Evolutionary conservation across 2,888 invertebrate species (phyloP).

Genomic region (Microctonus aethiopoides): DNA sequence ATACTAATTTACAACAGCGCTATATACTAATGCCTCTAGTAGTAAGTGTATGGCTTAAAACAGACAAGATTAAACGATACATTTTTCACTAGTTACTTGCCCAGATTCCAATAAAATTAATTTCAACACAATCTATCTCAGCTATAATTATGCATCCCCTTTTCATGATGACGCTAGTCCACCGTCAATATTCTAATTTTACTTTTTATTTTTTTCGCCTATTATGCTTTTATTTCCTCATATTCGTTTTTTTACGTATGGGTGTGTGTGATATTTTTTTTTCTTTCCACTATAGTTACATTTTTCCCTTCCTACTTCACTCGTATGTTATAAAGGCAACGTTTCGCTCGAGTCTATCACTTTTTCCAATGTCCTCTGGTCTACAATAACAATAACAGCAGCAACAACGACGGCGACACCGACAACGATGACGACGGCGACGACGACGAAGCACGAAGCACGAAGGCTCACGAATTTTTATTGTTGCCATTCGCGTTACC

Average conservation of each 20-base stretch:
- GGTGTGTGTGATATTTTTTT: neutral
- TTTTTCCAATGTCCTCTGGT: conserved; percentile 31
- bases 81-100: no score
- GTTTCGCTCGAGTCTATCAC: conserved; percentile 39
- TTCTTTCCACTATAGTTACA: conserved; percentile 18
- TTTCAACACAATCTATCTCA: no score
- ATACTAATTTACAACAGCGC: no score
- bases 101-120: no score
- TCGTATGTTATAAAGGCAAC: conserved; percentile 3
- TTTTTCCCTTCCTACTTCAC: conserved; percentile 16
- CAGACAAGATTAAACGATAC: no score
- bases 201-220: conserved; percentile 7
- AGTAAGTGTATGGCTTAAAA: no score
- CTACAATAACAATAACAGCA: conserved; percentile 8
- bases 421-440: conserved; percentile 13
- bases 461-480: conserved; percentile 66
- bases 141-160: conserved; percentile 61
- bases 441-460: conserved; percentile 53
- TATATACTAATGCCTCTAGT: no score
- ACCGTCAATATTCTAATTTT: conserved; percentile 33
- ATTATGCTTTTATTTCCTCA: conserved; percentile 26
- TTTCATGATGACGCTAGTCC: conserved; percentile 27
- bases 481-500: conserved; percentile 63
- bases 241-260: neutral
- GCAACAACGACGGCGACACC: conserved; percentile 3